Base-by-base conservation (phyloP, 1,140 invertebrate species). In the Calliopsis andreniformis region DNA sequence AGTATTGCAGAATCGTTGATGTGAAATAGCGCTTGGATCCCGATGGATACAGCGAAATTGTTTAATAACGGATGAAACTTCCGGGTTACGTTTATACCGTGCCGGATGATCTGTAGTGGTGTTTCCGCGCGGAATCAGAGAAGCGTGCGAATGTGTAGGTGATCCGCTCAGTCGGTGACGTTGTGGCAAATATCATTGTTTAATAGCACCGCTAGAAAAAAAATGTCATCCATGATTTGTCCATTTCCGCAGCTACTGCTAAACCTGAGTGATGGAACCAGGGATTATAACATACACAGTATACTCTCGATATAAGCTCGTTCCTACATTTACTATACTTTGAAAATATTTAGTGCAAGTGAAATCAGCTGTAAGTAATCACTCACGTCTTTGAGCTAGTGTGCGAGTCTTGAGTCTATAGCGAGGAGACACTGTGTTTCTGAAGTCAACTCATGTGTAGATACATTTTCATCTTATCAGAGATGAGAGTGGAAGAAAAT, bases 21-120 rank as follows among this genome's bases (percentile, higher is more conserved):
- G 18, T 42, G 47, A 0, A 66, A 80, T 42, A 35, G 39, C 62
- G 62, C 18, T 6, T 23, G 61, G 39, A 25, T 8, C 6, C 25
- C 35, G 42, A 2, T 59, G 45, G 71, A 39, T 23, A 43, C 62
- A 39, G 71, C 49, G 47, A 84, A 84, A 84, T 84, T 84, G 66
- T 84, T 84, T 84, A 84, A 84, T 81, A 83, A 83, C 82, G 68
- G 78, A 78, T 81, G 78, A 76, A 84, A 84, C 82, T 84, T 84
- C 83, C 83, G 83, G 79, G 49, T 32, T 35, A 42, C 49, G 70
- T 53, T 79, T 69, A 58, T 32, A 71, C 53, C 47, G 56, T 2
- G 72, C 82, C 82, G 83, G 83, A 84, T 81, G 82, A 80, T 77
- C 78, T 77, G 81, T 53, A 51, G 82, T 58, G 39, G 70, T 55